These are phyloP conservation scores for Caenorhabditis macrosperma DNA, from an alignment of 2,888 invertebrate genomes.

Conservation along the genomic window DNA sequence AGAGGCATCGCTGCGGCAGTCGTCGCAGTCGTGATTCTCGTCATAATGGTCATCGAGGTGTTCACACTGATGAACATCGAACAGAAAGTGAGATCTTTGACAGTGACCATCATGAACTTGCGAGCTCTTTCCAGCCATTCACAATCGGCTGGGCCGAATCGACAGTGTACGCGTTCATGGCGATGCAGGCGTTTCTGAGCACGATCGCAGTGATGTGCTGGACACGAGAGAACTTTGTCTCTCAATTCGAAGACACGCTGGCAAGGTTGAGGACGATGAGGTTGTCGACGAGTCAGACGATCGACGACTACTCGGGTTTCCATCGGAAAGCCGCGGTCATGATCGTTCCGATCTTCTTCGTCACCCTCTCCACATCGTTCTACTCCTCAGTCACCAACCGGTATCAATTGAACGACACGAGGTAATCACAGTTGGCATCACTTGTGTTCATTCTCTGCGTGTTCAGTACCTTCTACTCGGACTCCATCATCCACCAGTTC, in stretches of 20 bases:
- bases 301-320: conserved; percentile 47
- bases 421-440: too few relatives aligned
- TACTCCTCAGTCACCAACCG: conserved; percentile 41
- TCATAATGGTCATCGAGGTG: conserved; percentile 22
- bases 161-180: conserved; percentile 43
- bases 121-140: conserved; percentile 36
- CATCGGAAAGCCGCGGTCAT: conserved; percentile 52
- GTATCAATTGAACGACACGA: conserved; percentile 30
- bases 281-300: conserved; percentile 44
- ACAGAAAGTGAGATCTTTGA: conserved; percentile 19
- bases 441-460: too few relatives aligned
- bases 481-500: conserved; percentile 31
- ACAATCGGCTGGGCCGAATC: conserved; percentile 56
- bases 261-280: conserved; percentile 40
- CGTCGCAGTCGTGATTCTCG: conserved; percentile 32
- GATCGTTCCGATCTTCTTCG: conserved; percentile 41
- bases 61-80: conserved; percentile 24
- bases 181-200: conserved; percentile 23
- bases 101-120: neutral
- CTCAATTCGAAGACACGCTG: conserved; percentile 52
- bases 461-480: conserved; percentile 57
- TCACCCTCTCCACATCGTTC: conserved; percentile 32
- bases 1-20: conserved; percentile 33
- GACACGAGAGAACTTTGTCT: conserved; percentile 45
- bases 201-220: conserved; percentile 45